Conservation (phyloP, 2,888 invertebrate species). For the Pheosia tremula region DNA sequence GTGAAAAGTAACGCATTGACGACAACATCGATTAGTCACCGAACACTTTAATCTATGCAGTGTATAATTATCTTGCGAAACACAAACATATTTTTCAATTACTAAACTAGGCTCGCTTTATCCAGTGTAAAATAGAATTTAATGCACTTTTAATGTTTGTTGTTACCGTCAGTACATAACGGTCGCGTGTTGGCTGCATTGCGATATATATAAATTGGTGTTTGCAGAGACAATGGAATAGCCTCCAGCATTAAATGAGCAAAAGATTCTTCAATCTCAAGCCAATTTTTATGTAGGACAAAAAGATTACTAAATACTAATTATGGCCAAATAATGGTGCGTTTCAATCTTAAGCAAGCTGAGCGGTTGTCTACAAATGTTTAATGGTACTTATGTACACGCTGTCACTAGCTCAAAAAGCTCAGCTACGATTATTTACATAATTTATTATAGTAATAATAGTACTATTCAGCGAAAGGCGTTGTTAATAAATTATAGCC, state of each 20-base stretch:
- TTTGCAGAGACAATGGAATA: slow-evolving; percentile 62
- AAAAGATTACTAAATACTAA: slow-evolving; percentile 46
- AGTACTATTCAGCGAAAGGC: not conserved
- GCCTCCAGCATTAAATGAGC: slow-evolving; percentile 49
- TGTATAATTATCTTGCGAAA: slow-evolving; percentile 45
- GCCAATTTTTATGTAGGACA: slow-evolving; percentile 58
- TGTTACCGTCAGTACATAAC: slow-evolving; percentile 52
- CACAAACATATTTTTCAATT: slow-evolving; percentile 66
- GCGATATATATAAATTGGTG: slow-evolving; percentile 59
- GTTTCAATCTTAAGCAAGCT: slow-evolving; percentile 44
- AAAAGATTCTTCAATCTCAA: slow-evolving; percentile 51
- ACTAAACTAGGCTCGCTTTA: slow-evolving; percentile 64
- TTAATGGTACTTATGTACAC: slow-evolving; percentile 6
- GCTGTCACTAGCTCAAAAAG: not conserved
- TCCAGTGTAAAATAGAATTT: slow-evolving; percentile 72
- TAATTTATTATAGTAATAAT: not conserved
- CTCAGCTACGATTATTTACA: not conserved
- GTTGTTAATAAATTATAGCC: not conserved
- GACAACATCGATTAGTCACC: not conserved
- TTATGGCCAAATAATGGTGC: slow-evolving; percentile 37
- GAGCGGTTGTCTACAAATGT: slow-evolving; percentile 21
- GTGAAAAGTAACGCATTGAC: too few species aligned
- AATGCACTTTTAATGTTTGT: slow-evolving; percentile 78
- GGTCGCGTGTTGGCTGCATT: slow-evolving; percentile 57
- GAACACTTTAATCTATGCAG: slow-evolving; percentile 1